Conservation (phyloP, 1,140 invertebrate species). For the Amyelois transitella region DNA sequence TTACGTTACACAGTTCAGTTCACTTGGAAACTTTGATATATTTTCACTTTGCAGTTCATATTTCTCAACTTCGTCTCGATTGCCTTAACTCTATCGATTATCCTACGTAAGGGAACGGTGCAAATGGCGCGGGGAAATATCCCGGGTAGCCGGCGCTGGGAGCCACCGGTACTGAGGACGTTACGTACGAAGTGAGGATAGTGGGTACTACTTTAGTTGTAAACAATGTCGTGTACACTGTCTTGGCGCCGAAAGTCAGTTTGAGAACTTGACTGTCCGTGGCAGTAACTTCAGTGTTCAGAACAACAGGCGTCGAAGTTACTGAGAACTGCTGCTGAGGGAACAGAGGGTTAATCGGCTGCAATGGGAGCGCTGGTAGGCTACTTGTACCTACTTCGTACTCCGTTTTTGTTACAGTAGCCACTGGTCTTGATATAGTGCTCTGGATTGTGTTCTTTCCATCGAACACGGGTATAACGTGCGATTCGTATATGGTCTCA, state of each 20-base stretch:
- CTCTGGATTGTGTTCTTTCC: constrained; percentile 83
- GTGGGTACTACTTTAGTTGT: constrained; percentile 90
- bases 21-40: constrained; percentile 24
- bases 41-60: constrained; percentile 27
- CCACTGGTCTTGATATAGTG: constrained; percentile 84
- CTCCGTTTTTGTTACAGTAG: constrained; percentile 84
- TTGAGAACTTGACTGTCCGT: constrained; percentile 89
- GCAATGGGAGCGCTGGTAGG: constrained; percentile 74
- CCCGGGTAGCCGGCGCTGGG: constrained; percentile 80
- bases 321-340: constrained; percentile 82
- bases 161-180: constrained; percentile 83
- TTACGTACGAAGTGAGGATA: constrained; percentile 86
- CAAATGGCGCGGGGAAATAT: constrained; percentile 84
- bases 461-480: constrained; percentile 85
- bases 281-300: constrained; percentile 85
- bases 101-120: constrained; percentile 83
- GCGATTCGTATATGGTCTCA: constrained; percentile 87
- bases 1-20: constrained; percentile 32
- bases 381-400: constrained; percentile 84
- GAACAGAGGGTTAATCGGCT: constrained; percentile 72
- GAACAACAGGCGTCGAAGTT: constrained; percentile 86
- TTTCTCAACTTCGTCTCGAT: constrained; percentile 10
- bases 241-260: constrained; percentile 91
- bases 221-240: constrained; percentile 89
- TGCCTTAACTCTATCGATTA: constrained; percentile 49